Evolutionary conservation across 2,113 vertebrate genomes (phyloP).

Genomic region (Pseudopodoces humilis): DNA sequence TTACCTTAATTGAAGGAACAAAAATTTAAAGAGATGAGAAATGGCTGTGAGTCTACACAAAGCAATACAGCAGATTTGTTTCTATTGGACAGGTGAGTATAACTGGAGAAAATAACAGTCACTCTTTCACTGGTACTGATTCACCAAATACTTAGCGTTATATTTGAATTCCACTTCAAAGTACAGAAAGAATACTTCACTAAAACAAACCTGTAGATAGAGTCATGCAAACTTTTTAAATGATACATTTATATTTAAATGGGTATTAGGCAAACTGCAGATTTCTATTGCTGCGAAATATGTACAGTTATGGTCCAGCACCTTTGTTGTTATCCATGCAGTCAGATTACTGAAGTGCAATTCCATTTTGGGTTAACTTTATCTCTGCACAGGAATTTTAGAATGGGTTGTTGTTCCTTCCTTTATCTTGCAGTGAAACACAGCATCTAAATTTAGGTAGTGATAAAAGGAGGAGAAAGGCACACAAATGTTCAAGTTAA

Average conservation of each 20-base stretch:
- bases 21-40: not conserved
- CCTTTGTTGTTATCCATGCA: not conserved
- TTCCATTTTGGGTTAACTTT: not conserved
- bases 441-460: not conserved
- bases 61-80: not conserved
- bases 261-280: not conserved
- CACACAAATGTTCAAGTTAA: not conserved
- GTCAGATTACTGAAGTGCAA: not conserved
- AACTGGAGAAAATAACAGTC: not conserved
- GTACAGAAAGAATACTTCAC: not conserved
- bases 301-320: not conserved
- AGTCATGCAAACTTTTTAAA: not conserved
- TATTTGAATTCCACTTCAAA: not conserved
- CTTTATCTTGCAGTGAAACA: not conserved
- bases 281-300: not conserved
- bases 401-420: not conserved
- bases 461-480: not conserved
- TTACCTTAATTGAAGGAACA: not conserved
- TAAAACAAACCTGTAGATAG: not conserved
- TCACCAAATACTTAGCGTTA: not conserved
- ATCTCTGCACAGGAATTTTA: not conserved
- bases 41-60: not conserved
- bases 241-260: not conserved
- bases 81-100: not conserved
- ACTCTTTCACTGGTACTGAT: not conserved